Conservation (phyloP, 2,888 invertebrate genomes). For the Leucophenga maculata region DNA sequence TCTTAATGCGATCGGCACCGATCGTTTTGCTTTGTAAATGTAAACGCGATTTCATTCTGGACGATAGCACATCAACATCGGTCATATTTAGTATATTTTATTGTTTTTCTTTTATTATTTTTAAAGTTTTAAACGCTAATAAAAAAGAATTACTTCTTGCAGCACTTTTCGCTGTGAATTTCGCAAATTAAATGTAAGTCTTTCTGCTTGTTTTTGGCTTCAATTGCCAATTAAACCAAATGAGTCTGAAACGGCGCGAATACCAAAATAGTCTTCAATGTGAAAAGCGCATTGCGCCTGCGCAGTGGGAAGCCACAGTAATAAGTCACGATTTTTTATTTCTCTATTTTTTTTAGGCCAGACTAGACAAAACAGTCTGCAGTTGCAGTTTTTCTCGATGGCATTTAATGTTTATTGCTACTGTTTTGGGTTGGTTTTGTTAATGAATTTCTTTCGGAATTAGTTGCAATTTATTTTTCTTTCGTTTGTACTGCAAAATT, state of each 20-base stretch:
- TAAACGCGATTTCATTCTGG: slow-evolving; percentile 82
- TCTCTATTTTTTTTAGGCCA: neutral
- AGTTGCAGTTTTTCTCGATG: neutral
- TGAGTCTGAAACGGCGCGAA: neutral
- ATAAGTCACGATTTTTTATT: slow-evolving; percentile 50
- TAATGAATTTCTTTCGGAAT: slow-evolving; percentile 13
- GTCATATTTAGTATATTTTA: slow-evolving; percentile 51
- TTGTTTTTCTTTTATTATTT: slow-evolving; percentile 16
- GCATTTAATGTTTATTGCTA: neutral
- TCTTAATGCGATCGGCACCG: slow-evolving; percentile 85
- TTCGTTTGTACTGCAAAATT: neutral
- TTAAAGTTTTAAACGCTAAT: neutral
- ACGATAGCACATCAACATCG: slow-evolving; percentile 85
- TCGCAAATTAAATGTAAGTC: slow-evolving; percentile 3
- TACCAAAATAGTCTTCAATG: neutral
- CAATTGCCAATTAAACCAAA: slow-evolving; percentile 18
- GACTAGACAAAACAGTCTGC: neutral
- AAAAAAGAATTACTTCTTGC: neutral
- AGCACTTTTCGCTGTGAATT: slow-evolving; percentile 1
- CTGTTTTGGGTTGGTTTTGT: neutral
- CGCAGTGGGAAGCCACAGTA: slow-evolving; percentile 29
- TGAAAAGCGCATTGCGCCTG: neutral
- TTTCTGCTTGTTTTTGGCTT: slow-evolving; percentile 12
- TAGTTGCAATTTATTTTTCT: neutral
- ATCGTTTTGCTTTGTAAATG: slow-evolving; percentile 85